Percentiles rank a stretch among this genome's conserved stretches.
Conservation (phyloP, 1,140 invertebrate species). For the Telenomus remus region DNA sequence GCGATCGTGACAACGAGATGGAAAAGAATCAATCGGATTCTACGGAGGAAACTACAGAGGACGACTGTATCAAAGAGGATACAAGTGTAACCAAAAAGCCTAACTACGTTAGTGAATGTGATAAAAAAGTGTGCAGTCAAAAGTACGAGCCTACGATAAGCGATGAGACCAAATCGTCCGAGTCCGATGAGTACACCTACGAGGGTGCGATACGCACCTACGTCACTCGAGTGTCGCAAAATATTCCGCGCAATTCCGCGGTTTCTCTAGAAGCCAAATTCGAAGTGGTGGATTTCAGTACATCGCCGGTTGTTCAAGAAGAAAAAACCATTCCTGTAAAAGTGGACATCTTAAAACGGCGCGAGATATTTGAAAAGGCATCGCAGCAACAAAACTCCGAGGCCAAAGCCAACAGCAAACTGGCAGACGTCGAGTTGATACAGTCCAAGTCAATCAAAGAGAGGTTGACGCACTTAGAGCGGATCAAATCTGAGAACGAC, state of each 20-base stretch:
- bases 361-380: conserved; percentile 86
- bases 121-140: conserved; percentile 50
- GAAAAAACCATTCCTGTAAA: conserved; percentile 80
- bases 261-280: conserved; percentile 68
- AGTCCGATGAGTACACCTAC: conserved; percentile 87
- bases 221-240: conserved; percentile 82
- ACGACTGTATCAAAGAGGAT: conserved; percentile 66
- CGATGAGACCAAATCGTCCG: conserved; percentile 78
- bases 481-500: conserved; percentile 68
- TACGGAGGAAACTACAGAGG: conserved; percentile 74
- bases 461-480: conserved; percentile 81
- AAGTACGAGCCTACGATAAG: conserved; percentile 80
- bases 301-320: conserved; percentile 59
- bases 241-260: conserved; percentile 68
- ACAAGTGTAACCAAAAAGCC: conserved; percentile 67
- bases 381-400: conserved; percentile 63
- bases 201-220: conserved; percentile 90
- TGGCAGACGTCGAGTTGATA: conserved; percentile 77
- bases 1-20: conserved; percentile 79
- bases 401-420: conserved; percentile 69
- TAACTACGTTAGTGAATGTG: conserved; percentile 67
- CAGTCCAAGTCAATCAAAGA: conserved; percentile 83
- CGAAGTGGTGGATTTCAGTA: conserved; percentile 59
- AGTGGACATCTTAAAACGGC: conserved; percentile 87
- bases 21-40: conserved; percentile 80